Percentiles rank a stretch among this genome's conserved stretches.
Conservation (phyloP, 2,113 vertebrate genomes). For the Hydrochoerus hydrochaeris region DNA sequence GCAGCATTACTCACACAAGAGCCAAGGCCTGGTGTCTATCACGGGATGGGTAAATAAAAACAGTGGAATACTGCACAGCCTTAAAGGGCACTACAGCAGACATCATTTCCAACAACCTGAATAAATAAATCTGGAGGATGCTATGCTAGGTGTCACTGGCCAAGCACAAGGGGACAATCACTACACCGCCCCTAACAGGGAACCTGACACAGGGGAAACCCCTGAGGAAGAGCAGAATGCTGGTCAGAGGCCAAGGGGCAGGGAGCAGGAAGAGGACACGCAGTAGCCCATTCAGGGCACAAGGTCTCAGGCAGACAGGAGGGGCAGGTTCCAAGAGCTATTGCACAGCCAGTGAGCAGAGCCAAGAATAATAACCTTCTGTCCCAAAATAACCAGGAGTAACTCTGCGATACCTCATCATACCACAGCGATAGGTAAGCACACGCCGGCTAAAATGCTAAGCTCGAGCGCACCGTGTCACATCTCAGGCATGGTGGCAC, state of each 20-base stretch:
- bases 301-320: background rate
- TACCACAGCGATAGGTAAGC: background rate
- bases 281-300: background rate
- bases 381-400: background rate
- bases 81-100: background rate
- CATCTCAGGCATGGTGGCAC: background rate
- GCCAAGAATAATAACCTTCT: background rate
- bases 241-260: background rate
- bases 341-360: background rate
- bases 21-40: background rate
- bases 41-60: background rate
- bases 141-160: background rate
- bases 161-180: background rate
- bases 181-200: too few species aligned
- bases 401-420: background rate
- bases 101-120: background rate
- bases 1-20: background rate
- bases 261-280: accelerated
- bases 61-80: background rate
- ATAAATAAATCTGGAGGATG: background rate
- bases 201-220: background rate
- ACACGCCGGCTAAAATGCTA: too few species aligned
- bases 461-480: too few species aligned
- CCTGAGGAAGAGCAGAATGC: background rate
- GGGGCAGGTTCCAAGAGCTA: too few species aligned